These are phyloP conservation scores for Lithobates sylvaticus DNA, from an alignment of 2,797 vertebrate species.

Conservation along the genomic window DNA sequence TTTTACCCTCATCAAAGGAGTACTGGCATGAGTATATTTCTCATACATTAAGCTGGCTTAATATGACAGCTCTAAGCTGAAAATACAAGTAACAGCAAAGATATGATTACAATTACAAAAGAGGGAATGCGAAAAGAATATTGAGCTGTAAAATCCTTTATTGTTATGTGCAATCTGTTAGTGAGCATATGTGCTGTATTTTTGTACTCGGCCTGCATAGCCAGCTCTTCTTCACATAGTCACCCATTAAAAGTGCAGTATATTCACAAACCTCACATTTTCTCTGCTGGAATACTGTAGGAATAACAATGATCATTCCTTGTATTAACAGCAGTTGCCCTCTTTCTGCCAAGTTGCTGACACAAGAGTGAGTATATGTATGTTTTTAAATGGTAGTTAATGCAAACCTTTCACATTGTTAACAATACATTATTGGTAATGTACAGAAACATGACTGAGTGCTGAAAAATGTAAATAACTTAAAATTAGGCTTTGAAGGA, in stretches of 20 bases:
- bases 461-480: no score
- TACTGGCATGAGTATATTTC: background rate
- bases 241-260: constrained; percentile 1
- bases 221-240: constrained; percentile 1
- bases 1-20: background rate
- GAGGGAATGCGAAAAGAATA: constrained; percentile 9
- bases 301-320: background rate
- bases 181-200: constrained; percentile 36
- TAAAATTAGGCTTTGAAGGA: no score
- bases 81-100: constrained; percentile 14
- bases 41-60: background rate
- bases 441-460: no score
- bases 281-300: background rate
- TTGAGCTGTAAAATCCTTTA: constrained; percentile 31
- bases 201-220: constrained; percentile 1
- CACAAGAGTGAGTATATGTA: background rate
- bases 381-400: no score
- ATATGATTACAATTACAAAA: constrained; percentile 39
- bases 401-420: no score
- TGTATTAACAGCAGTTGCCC: background rate
- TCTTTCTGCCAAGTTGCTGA: background rate
- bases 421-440: no score
- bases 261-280: constrained; percentile 1
- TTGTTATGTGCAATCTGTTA: constrained; percentile 39
- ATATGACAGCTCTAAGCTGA: background rate